These are phyloP conservation scores for Echinops telfairi DNA, from an alignment of 2,113 vertebrate species.

Conservation along the genomic window DNA sequence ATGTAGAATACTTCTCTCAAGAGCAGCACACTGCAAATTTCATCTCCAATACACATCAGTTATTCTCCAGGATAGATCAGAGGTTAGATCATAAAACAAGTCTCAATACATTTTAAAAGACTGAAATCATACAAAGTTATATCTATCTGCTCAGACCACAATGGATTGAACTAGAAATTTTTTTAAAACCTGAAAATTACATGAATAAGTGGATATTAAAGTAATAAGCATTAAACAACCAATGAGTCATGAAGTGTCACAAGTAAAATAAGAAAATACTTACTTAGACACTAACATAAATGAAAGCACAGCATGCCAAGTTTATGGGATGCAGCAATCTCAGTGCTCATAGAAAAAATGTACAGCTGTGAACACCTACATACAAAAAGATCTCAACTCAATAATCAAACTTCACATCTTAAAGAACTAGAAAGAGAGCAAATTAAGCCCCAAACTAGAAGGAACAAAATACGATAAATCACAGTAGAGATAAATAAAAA, in stretches of 20 bases:
- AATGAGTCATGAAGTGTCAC: not conserved
- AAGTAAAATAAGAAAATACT: not conserved
- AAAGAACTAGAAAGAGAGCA: not conserved
- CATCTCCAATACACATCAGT: not conserved
- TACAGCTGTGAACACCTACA: not conserved
- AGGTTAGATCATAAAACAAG: not conserved
- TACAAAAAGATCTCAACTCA: not conserved
- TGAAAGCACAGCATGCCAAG: not conserved
- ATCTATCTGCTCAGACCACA: not conserved
- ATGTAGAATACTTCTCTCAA: not conserved
- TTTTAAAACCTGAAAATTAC: not conserved
- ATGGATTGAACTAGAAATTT: not conserved
- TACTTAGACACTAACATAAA: not conserved
- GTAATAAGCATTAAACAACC: not conserved
- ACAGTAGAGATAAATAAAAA: not conserved
- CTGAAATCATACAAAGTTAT: not conserved
- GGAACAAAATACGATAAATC: not conserved
- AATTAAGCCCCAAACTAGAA: not conserved
- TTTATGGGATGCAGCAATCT: not conserved
- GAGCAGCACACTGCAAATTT: not conserved
- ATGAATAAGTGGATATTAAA: not conserved
- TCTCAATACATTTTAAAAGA: not conserved
- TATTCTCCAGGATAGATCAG: not conserved
- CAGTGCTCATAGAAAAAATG: not conserved
- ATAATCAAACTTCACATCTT: not conserved